Evolutionary conservation across 2,888 invertebrate species (phyloP).

Genomic region (Eudemis profundana): DNA sequence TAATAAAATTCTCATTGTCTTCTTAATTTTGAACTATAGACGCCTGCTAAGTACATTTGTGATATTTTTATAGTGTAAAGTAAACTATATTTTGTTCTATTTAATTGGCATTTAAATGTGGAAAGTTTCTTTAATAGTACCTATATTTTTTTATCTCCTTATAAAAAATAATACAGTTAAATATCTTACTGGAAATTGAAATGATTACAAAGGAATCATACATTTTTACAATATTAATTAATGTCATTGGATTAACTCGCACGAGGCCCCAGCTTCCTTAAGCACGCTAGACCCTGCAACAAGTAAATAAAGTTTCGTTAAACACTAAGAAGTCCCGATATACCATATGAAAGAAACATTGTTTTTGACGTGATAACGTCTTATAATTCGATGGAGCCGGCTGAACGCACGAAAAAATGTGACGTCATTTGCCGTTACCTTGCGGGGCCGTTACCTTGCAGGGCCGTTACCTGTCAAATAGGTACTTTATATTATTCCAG

Average conservation of each 20-base stretch:
- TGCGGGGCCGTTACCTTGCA: no score
- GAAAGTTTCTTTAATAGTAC: neutral
- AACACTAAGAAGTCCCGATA: no score
- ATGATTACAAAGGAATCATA: conserved; percentile 37
- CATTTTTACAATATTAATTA: conserved; percentile 34
- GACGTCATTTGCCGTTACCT: no score
- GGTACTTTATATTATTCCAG: no score
- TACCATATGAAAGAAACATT: no score
- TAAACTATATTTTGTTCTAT: neutral
- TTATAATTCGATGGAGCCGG: no score
- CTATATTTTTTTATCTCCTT: conserved; percentile 19
- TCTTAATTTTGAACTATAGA: conserved; percentile 2
- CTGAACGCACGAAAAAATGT: no score
- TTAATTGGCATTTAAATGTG: neutral
- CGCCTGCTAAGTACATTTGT: conserved; percentile 28
- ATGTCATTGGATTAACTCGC: conserved; percentile 66
- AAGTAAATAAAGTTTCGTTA: conserved; percentile 40
- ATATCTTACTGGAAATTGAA: conserved; percentile 29
- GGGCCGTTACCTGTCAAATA: no score
- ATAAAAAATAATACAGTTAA: conserved; percentile 34
- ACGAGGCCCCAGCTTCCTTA: conserved; percentile 78
- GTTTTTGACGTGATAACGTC: no score
- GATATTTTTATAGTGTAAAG: conserved; percentile 4
- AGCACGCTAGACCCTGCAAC: conserved; percentile 78
- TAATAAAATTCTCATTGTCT: conserved; percentile 21